Base-by-base conservation (phyloP, 2,797 vertebrate species). In the Limnodromus scolopaceus region DNA sequence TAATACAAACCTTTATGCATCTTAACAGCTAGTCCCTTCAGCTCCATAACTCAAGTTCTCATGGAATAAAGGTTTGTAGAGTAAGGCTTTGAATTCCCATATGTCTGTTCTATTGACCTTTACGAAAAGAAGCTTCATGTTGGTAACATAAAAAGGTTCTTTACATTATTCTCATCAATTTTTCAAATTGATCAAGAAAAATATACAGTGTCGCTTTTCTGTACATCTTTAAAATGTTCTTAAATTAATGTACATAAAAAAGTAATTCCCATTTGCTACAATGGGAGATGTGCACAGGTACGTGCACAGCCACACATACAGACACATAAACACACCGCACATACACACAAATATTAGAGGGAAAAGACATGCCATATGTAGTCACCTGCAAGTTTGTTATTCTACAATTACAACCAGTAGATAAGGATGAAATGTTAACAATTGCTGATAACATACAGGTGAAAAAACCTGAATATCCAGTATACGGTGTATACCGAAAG, bases 141-240 rank as follows among this genome's bases (percentile, higher is more conserved):
- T 41, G 66, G 84, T 91, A 84, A 90, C 75, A 74, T 54, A 88
- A 94, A 93, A 87, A 90, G 85, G 86, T 93, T 95, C 57, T 91
- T 89, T 88, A 96, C 80, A 80, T 81, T 79, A 89, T 88, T 94
- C 83, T 71, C 83, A 95, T 93, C 87, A 71, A 66, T 83, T 91
- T 94, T 91, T 95, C 83, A 96, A 97, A 97, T 68, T 82, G 88
- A 94, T 90, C 80, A 95, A 96, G 97, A 96, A 92, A 97, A 97
- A 97, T 95, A 97, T 95, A 93, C 84, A 96, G 80, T 64, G 92
- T 94, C 69, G 41, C 84, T 97, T 95, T 95, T 97, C 84, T 93
- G 93, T 93, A 93, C 75, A 96, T 95, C 89, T 95, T 83, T 95
- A 97, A 97, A 90, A 95, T 90, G 95, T 79, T 91, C 92, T 97